Conservation (phyloP, 2,797 vertebrate species). For the Valencia hispanica region DNA sequence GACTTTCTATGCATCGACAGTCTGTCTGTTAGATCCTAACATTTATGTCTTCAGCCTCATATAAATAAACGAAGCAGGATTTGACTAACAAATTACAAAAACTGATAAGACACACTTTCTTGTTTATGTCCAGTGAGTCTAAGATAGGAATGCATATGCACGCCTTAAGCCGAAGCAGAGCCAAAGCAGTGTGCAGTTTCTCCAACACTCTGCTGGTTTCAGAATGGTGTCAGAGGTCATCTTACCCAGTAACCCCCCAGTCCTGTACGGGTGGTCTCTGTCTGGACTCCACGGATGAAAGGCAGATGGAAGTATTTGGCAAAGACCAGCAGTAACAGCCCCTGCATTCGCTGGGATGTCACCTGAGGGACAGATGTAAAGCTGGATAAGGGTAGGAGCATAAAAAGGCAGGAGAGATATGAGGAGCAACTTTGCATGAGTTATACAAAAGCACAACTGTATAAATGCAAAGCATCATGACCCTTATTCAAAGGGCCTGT, state of each 20-base stretch:
- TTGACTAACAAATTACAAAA: constrained; percentile 30
- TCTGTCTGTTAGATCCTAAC: background rate
- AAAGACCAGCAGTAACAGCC: constrained; percentile 91
- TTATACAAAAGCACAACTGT: background rate
- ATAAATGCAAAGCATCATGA: constrained; percentile 3
- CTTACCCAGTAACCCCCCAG: constrained; percentile 98
- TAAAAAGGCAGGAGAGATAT: constrained; percentile 8
- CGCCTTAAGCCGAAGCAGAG: background rate
- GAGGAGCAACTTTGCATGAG: constrained; percentile 30
- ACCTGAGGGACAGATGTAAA: constrained; percentile 78
- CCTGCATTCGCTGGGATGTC: constrained; percentile 96
- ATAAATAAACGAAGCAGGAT: constrained; percentile 18
- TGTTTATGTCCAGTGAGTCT: background rate
- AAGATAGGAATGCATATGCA: background rate
- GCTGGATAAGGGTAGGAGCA: background rate
- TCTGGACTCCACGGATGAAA: constrained; percentile 93
- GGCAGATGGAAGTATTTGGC: constrained; percentile 96
- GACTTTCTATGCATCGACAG: background rate
- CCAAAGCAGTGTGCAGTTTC: too few species aligned
- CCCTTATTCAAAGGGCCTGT: constrained; percentile 40
- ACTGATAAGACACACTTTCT: background rate
- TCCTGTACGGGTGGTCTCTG: constrained; percentile 94
- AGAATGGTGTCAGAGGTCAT: constrained; percentile 15
- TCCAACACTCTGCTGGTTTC: too few species aligned
- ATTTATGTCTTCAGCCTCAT: background rate